Percentiles rank a stretch among this genome's conserved stretches.
Evolutionary conservation across 2,888 invertebrate genomes (phyloP).

Genomic region (Limnephilus lunatus): DNA sequence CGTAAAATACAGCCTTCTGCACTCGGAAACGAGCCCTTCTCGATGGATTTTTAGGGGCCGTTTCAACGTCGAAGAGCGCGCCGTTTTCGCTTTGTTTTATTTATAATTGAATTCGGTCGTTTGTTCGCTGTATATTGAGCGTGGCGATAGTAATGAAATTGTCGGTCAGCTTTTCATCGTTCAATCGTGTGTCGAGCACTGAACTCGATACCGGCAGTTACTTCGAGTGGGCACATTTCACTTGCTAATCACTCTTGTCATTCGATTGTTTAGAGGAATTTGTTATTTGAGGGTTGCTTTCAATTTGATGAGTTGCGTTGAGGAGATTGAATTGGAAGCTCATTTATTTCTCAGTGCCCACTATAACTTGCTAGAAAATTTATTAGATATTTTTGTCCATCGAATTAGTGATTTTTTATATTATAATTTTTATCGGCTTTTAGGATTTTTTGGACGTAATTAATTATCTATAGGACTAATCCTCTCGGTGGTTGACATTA

Average conservation of each 20-base stretch:
- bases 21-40: neutral
- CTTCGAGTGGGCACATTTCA: neutral
- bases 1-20: neutral
- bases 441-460: too few species aligned
- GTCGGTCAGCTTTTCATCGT: conserved; percentile 33
- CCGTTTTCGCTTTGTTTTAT: conserved; percentile 37
- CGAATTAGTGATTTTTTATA: neutral
- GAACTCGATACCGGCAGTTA: conserved; percentile 12
- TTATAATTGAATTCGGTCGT: conserved; percentile 55
- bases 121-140: conserved; percentile 44
- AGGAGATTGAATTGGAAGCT: neutral
- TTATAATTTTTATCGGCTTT: neutral
- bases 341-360: neutral
- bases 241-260: neutral
- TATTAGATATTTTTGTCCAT: neutral
- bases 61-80: neutral
- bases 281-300: neutral
- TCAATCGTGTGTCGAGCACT: conserved; percentile 4
- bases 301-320: neutral
- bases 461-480: neutral
- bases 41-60: neutral
- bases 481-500: too few species aligned
- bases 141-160: conserved; percentile 19
- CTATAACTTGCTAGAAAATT: neutral
- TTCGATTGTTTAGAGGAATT: neutral